Percentiles rank a stretch among this genome's conserved stretches.
Conservation (phyloP, 2,888 invertebrate genomes). For the Pasiphila rectangulata region DNA sequence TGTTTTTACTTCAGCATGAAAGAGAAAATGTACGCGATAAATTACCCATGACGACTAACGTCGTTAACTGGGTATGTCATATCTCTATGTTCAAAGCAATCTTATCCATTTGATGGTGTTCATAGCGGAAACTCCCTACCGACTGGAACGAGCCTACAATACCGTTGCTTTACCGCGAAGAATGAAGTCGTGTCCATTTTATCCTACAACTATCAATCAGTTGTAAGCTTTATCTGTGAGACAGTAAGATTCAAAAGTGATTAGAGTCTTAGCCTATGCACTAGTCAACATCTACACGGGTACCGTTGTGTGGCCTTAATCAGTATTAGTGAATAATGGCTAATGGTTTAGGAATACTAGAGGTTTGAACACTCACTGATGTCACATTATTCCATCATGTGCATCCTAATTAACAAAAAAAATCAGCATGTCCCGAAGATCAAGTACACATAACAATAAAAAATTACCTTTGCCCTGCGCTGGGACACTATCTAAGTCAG, state of each 20-base stretch:
- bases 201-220: slow-evolving; percentile 4
- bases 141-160: slow-evolving; percentile 19
- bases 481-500: too few species aligned
- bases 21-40: too few species aligned
- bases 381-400: too few species aligned
- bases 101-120: neutral
- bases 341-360: neutral
- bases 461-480: too few species aligned
- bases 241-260: slow-evolving; percentile 11
- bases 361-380: too few species aligned
- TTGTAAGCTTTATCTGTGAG: slow-evolving; percentile 7
- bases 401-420: too few species aligned
- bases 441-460: too few species aligned
- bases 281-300: slow-evolving; percentile 15
- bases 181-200: slow-evolving; percentile 32
- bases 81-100: too few species aligned
- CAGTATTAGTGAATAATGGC: slow-evolving; percentile 13
- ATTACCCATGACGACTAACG: too few species aligned
- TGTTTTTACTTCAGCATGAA: too few species aligned
- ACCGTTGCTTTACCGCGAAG: slow-evolving; percentile 29
- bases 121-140: neutral
- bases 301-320: slow-evolving; percentile 37
- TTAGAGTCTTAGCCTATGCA: slow-evolving; percentile 10
- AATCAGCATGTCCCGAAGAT: too few species aligned
- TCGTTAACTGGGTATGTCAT: too few species aligned